A percentile compares a stretch with the other conserved stretches of the same genome.
phyloP scores from a whole-genome alignment of 1,140 invertebrate species.

The Calliopsis andreniformis region DNA sequence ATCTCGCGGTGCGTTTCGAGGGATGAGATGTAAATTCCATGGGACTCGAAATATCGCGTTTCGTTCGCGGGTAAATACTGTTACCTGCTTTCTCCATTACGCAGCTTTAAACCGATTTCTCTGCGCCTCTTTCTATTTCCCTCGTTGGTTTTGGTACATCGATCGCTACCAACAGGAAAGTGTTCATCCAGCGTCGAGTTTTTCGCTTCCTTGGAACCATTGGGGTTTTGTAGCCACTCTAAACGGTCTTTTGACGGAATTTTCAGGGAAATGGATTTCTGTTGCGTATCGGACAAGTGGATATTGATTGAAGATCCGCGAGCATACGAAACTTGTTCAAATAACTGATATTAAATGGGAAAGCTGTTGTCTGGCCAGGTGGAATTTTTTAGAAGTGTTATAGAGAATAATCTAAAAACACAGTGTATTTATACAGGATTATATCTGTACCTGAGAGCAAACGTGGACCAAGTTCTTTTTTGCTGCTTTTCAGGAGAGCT shows the following conservation, averaged over 20 bases:
- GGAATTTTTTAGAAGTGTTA: too few relatives aligned
- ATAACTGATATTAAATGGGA: background rate
- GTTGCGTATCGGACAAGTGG: conserved; percentile 7
- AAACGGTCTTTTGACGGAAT: conserved; percentile 26
- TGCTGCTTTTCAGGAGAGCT: too few relatives aligned
- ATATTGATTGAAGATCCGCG: background rate
- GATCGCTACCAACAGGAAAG: conserved; percentile 1
- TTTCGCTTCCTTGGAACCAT: conserved; percentile 9
- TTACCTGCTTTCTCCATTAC: conserved; percentile 14
- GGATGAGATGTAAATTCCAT: background rate
- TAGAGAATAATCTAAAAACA: too few relatives aligned
- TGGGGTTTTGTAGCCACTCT: conserved; percentile 17
- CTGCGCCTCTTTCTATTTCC: background rate
- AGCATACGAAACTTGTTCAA: background rate
- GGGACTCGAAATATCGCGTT: conserved; percentile 4
- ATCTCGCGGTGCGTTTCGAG: background rate
- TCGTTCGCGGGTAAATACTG: conserved; percentile 27
- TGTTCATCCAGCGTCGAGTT: conserved; percentile 30
- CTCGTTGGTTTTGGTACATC: conserved; percentile 10
- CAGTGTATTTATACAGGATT: too few relatives aligned
- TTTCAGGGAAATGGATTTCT: conserved; percentile 11
- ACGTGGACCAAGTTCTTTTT: too few relatives aligned
- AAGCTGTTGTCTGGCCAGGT: too few relatives aligned
- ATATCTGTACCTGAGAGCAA: too few relatives aligned
- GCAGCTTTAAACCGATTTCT: conserved; percentile 30